phyloP scores from a whole-genome alignment of 2,888 invertebrate species.

The Steromphala cineraria region DNA sequence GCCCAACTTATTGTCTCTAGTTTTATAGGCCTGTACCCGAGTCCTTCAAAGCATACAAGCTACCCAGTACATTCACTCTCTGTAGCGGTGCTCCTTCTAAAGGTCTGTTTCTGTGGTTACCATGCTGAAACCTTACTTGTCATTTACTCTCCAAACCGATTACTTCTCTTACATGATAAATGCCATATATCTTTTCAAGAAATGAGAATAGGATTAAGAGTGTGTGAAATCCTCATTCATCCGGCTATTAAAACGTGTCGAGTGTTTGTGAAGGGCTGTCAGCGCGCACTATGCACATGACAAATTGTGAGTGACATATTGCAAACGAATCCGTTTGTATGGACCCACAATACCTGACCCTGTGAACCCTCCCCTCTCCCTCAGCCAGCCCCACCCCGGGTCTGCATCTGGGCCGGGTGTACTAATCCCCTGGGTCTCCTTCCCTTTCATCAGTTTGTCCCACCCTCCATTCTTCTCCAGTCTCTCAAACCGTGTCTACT shows the following conservation, averaged over 20 bases:
- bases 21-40: too few species aligned
- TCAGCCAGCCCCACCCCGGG: not conserved
- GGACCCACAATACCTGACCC: not conserved
- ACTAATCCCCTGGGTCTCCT: not conserved
- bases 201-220: not conserved
- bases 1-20: too few species aligned
- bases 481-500: too few species aligned
- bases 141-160: not conserved
- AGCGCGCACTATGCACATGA: not conserved
- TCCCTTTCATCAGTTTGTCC: not conserved
- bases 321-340: not conserved
- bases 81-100: too few species aligned
- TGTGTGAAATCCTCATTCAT: not conserved
- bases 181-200: not conserved
- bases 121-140: not conserved
- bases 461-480: too few species aligned
- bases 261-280: not conserved
- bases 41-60: too few species aligned
- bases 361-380: not conserved
- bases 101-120: too few species aligned
- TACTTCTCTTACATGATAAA: not conserved
- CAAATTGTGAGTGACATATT: not conserved
- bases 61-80: too few species aligned
- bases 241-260: not conserved
- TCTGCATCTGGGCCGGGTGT: not conserved